Evolutionary conservation across 2,797 vertebrate genomes (phyloP).

Genomic region (Urosaurus nigricauda): DNA sequence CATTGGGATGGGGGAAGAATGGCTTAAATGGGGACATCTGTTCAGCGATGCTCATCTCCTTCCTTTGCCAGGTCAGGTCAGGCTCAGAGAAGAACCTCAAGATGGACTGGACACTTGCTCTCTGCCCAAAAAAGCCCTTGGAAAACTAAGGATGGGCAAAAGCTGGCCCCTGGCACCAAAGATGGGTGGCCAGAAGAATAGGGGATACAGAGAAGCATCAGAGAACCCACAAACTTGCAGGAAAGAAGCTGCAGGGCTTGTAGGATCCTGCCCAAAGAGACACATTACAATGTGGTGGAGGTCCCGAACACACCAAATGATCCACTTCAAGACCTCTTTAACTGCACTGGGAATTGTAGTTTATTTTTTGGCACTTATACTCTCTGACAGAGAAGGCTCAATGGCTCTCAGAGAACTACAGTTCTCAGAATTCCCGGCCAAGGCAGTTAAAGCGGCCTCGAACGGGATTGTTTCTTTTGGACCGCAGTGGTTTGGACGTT

Average conservation of each 20-base stretch:
- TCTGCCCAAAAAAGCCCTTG: constrained; percentile 11
- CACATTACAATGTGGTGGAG: neutral
- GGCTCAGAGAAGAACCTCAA: constrained; percentile 84
- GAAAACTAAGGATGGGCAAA: neutral
- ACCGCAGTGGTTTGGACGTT: no score
- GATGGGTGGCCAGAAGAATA: no score
- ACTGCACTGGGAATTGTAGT: no score
- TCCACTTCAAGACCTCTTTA: no score
- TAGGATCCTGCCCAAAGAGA: neutral
- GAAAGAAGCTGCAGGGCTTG: neutral
- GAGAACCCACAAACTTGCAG: neutral
- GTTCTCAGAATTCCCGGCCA: no score
- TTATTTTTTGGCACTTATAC: no score
- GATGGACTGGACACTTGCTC: constrained; percentile 79
- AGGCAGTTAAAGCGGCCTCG: no score
- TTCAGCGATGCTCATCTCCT: constrained; percentile 88
- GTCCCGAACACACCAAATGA: no score
- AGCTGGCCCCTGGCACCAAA: neutral
- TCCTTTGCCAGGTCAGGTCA: constrained; percentile 85
- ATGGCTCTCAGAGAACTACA: no score
- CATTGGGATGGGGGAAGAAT: constrained; percentile 88
- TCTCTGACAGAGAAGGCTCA: no score
- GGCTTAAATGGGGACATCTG: constrained; percentile 98
- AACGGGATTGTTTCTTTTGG: no score
- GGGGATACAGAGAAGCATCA: neutral